phyloP scores from a whole-genome alignment of 2,797 vertebrate genomes.

The Gobio occitaniae region DNA sequence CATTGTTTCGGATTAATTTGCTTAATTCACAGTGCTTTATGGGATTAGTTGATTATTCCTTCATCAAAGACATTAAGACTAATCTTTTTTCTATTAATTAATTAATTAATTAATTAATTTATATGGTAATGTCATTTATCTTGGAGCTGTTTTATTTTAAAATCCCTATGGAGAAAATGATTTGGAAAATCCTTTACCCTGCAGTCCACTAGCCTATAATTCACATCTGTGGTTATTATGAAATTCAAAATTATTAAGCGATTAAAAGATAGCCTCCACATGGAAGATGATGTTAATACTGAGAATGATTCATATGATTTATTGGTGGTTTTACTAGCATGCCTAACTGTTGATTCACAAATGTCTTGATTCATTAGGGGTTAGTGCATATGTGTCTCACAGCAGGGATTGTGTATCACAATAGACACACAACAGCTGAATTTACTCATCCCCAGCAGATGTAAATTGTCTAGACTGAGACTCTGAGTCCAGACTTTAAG shows the following conservation, averaged over 20 bases:
- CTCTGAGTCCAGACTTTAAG: background rate
- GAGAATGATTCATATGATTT: slow-evolving; percentile 5
- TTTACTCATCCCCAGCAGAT: slow-evolving; percentile 2
- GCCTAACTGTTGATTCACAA: slow-evolving; percentile 5
- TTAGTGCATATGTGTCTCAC: slow-evolving; percentile 5
- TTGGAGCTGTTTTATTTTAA: background rate
- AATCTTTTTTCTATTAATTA: background rate
- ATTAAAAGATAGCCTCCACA: background rate
- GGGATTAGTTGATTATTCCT: background rate
- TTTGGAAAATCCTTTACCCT: background rate
- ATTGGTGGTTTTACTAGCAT: background rate
- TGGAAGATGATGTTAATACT: slow-evolving; percentile 4
- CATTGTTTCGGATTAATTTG: too few relatives aligned
- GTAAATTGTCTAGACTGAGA: slow-evolving; percentile 18
- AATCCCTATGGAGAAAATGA: background rate
- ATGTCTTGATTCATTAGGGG: background rate
- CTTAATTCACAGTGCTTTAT: too few relatives aligned
- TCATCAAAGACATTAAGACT: background rate
- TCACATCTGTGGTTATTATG: background rate
- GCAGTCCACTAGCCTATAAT: background rate
- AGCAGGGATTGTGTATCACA: background rate
- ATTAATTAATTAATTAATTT: accelerated
- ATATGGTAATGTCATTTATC: too few relatives aligned
- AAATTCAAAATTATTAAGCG: background rate
- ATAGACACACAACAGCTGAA: slow-evolving; percentile 19